Base-by-base conservation (phyloP, 2,797 vertebrate genomes). In the Tarsius wallacei region DNA sequence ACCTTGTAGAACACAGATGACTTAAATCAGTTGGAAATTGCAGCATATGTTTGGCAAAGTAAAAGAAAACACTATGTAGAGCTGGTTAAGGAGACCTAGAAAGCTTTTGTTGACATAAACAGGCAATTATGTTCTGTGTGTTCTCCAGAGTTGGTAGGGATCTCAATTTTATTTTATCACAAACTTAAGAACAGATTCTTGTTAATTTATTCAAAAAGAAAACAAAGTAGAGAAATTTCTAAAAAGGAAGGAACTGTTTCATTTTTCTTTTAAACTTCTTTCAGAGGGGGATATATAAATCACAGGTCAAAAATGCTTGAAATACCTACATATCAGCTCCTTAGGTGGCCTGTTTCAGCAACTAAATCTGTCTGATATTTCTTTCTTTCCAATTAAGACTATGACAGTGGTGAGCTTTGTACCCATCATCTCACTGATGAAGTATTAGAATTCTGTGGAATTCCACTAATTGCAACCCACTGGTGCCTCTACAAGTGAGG, bases 211-310 rank as follows among this genome's bases (percentile, higher is more conserved):
- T 77, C 28, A 15, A 28, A 36, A 88, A 26, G 13, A 78, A 4
- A 86, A 77, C 7, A 64, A 76, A 84, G 66, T 33, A 61, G 33
- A 80, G 19, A 85, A 64, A 22, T 57, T 63, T 63, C 28, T 49
- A 13, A 1, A 1, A 8, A 49, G 16, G 31, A 73, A 76, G 21
- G 14, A 57, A 9, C 1, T 36, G 1, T 13, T 93, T 96, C 13
- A 68, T 24, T 78, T 53, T 96, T 68, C 68, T 4, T 96, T 98
- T 36, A 92, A 70, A 82, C 6, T 90, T 83, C 53, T 94, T 96
- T 89, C 74, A 93, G 26, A 96, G 28, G 33, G 85, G 14, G 91
- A 71, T 51, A 64, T 55, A n/a, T 36, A 93, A 93, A 66, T 13
- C 33, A n/a, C 49, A 53, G 13, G 33, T 42, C 51, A 97, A 87